Evolutionary conservation across 2,113 vertebrate genomes (phyloP).

Genomic region (Isichthys henryi): DNA sequence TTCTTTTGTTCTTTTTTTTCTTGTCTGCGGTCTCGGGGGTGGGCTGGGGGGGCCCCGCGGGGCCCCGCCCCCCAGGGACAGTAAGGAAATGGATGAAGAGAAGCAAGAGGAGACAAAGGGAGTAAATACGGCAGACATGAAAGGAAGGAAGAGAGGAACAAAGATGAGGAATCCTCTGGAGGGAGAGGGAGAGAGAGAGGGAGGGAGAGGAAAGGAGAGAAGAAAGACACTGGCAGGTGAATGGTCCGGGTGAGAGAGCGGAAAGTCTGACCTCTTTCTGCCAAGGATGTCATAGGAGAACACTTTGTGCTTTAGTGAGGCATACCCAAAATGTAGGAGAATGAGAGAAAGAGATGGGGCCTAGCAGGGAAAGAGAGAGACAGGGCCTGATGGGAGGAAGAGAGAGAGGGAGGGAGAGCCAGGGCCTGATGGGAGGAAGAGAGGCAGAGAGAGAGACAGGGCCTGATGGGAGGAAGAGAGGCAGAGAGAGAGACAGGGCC

Average conservation of each 20-base stretch:
- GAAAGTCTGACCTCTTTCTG: slow-evolving; percentile 5
- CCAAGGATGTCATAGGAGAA: slow-evolving; percentile 5
- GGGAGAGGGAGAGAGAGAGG: background rate
- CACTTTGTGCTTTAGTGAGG: background rate
- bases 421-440: background rate
- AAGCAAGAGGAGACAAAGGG: background rate
- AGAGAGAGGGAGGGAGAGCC: background rate
- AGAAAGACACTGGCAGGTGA: background rate
- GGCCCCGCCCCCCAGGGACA: background rate
- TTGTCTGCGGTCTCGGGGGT: no score
- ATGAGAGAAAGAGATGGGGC: background rate
- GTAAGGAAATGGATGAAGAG: background rate
- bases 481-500: background rate
- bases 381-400: background rate
- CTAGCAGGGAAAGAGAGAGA: no score
- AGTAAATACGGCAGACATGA: background rate
- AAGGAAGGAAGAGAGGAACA: background rate
- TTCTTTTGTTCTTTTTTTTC: no score
- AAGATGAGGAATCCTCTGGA: background rate
- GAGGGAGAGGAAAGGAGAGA: background rate
- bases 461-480: background rate
- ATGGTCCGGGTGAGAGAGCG: background rate
- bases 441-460: background rate
- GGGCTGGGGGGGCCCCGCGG: background rate
- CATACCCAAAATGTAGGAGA: background rate